Evolutionary conservation across 2,113 vertebrate species (phyloP).

Genomic region (Oriolus oriolus): DNA sequence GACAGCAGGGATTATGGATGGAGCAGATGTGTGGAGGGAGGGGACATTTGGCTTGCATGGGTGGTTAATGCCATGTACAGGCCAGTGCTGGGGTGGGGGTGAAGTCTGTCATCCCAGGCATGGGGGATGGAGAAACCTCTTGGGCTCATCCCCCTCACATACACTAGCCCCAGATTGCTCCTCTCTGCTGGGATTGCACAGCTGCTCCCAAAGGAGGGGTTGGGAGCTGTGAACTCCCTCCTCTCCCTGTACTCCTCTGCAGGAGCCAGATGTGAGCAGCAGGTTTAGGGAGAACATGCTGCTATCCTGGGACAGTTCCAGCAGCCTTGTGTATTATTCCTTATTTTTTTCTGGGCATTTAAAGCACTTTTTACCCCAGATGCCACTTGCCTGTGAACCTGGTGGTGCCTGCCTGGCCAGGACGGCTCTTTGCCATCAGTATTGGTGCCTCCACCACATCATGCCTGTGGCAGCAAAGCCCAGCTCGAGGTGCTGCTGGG

Average conservation of each 20-base stretch:
- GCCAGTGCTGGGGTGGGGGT: background rate
- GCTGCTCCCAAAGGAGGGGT: background rate
- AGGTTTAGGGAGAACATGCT: background rate
- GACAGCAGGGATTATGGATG: background rate
- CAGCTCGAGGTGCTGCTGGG: background rate
- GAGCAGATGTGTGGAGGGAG: constrained; percentile 51
- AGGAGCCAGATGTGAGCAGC: background rate
- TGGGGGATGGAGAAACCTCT: background rate
- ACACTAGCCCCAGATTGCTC: background rate
- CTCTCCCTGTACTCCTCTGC: background rate
- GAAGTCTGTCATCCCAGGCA: background rate
- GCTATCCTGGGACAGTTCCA: background rate
- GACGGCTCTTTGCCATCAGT: rapidly evolving
- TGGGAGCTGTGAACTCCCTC: background rate
- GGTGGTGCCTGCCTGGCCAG: background rate
- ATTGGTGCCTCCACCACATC: background rate
- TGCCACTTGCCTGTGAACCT: background rate
- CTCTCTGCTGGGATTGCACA: background rate
- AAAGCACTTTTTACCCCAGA: rapidly evolving
- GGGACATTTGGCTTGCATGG: background rate
- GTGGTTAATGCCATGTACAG: background rate
- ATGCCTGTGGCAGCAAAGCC: background rate
- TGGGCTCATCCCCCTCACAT: background rate
- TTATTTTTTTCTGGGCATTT: background rate
- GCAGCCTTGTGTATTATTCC: background rate